Evolutionary conservation across 2,797 vertebrate species (phyloP).

Genomic region (Paramormyrops hopkinsi): DNA sequence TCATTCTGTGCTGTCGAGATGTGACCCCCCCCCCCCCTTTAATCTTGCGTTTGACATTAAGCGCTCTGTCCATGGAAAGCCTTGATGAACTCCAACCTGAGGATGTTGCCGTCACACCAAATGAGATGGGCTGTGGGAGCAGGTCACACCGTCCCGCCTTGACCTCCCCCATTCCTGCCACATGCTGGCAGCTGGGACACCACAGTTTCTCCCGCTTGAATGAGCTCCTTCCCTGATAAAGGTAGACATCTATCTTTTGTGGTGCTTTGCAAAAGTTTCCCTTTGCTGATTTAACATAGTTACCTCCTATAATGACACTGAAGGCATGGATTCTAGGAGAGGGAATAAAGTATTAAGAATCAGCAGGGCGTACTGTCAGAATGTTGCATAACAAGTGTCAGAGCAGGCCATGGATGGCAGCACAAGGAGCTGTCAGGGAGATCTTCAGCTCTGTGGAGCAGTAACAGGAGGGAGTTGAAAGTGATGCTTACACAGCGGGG

Average conservation of each 20-base stretch:
- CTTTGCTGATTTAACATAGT: not conserved
- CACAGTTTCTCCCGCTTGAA: slow-evolving; percentile 45
- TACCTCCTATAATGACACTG: not conserved
- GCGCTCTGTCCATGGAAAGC: slow-evolving; percentile 83
- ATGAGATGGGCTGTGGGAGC: slow-evolving; percentile 45
- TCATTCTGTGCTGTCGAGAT: slow-evolving; percentile 78
- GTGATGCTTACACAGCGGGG: not conserved
- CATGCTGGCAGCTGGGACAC: slow-evolving; percentile 54
- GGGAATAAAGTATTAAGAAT: slow-evolving; percentile 20
- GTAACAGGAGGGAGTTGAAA: not conserved
- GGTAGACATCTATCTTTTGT: not conserved
- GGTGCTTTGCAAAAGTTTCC: not conserved
- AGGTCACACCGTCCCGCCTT: slow-evolving; percentile 60
- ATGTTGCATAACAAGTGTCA: slow-evolving; percentile 24
- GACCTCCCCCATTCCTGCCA: slow-evolving; percentile 61
- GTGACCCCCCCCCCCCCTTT: slow-evolving; percentile 68
- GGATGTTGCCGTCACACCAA: slow-evolving; percentile 73
- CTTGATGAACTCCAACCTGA: slow-evolving; percentile 72
- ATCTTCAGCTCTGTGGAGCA: not conserved
- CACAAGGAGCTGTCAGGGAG: not conserved
- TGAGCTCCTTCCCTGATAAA: slow-evolving; percentile 38
- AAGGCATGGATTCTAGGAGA: not conserved
- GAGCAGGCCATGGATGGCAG: not conserved
- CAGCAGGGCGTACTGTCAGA: slow-evolving; percentile 3
- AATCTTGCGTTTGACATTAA: slow-evolving; percentile 85